phyloP scores from a whole-genome alignment of 2,888 invertebrate species.

The Tachina grossa region DNA sequence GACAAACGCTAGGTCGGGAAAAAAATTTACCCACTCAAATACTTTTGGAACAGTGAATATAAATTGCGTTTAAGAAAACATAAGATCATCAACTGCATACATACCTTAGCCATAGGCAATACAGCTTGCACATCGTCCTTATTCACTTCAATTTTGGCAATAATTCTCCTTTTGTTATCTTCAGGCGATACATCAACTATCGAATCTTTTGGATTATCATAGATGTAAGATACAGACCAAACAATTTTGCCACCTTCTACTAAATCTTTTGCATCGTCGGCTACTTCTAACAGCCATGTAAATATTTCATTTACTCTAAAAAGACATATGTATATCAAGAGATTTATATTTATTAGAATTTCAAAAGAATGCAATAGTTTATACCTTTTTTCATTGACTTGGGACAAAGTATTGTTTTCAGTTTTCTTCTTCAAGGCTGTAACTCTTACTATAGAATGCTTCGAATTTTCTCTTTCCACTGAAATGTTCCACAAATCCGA shows the following conservation, averaged over 20 bases:
- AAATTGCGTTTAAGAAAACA: background rate
- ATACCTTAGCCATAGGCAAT: conserved; percentile 95
- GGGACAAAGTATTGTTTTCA: conserved; percentile 71
- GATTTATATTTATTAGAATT: background rate
- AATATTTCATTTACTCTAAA: conserved; percentile 90
- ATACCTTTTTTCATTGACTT: conserved; percentile 51
- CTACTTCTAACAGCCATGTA: conserved; percentile 95
- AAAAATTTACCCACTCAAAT: no score
- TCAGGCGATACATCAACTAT: conserved; percentile 78
- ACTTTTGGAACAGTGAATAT: no score
- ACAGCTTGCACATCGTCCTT: conserved; percentile 97
- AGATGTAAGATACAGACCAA: conserved; percentile 91
- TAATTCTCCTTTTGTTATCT: conserved; percentile 86
- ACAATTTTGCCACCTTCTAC: conserved; percentile 93
- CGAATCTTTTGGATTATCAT: conserved; percentile 84
- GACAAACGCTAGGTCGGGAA: no score
- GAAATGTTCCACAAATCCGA: conserved; percentile 93
- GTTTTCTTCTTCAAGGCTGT: conserved; percentile 89
- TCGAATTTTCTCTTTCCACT: conserved; percentile 90
- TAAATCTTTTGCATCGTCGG: conserved; percentile 89
- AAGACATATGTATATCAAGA: conserved; percentile 21
- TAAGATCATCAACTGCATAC: background rate
- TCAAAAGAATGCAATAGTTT: background rate
- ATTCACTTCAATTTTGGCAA: conserved; percentile 93
- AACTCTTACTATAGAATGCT: conserved; percentile 94